Conservation (phyloP, 2,797 vertebrate species). For the Pangasius krempfi region DNA sequence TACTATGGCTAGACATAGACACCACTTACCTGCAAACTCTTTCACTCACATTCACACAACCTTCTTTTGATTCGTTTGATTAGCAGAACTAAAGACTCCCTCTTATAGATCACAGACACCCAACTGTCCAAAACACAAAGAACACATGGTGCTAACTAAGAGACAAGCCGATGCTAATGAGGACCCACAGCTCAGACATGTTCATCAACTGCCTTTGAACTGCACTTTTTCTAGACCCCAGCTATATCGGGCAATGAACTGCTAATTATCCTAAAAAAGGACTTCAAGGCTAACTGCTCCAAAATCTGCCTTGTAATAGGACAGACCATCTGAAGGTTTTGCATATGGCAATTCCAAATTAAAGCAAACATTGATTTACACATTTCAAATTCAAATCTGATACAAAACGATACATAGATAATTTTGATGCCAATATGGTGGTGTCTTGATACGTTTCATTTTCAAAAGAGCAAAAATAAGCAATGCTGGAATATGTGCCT, state of each 20-base stretch:
- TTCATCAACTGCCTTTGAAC: constrained; percentile 70
- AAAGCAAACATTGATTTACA: background rate
- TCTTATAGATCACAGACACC: constrained; percentile 37
- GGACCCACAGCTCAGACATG: constrained; percentile 61
- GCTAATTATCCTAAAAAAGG: constrained; percentile 67
- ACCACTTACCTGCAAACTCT: background rate
- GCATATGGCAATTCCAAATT: background rate
- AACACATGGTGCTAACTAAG: constrained; percentile 31
- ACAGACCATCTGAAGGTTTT: background rate
- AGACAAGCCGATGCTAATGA: constrained; percentile 42
- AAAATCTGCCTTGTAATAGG: background rate
- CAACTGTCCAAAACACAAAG: constrained; percentile 44
- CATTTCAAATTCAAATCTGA: background rate
- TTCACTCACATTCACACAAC: constrained; percentile 44
- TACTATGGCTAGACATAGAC: background rate
- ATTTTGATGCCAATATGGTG: no score
- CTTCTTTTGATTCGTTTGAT: constrained; percentile 26
- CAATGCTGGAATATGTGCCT: background rate
- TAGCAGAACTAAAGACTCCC: constrained; percentile 31
- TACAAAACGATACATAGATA: background rate
- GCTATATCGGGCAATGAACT: constrained; percentile 67
- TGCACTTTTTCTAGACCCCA: constrained; percentile 62
- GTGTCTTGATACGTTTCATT: background rate
- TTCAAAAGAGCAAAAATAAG: background rate
- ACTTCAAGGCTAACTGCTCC: constrained; percentile 37